A percentile compares a stretch with the other conserved stretches of the same genome.
phyloP scores from a whole-genome alignment of 2,888 invertebrate genomes.

The Sphinx pinastri region DNA sequence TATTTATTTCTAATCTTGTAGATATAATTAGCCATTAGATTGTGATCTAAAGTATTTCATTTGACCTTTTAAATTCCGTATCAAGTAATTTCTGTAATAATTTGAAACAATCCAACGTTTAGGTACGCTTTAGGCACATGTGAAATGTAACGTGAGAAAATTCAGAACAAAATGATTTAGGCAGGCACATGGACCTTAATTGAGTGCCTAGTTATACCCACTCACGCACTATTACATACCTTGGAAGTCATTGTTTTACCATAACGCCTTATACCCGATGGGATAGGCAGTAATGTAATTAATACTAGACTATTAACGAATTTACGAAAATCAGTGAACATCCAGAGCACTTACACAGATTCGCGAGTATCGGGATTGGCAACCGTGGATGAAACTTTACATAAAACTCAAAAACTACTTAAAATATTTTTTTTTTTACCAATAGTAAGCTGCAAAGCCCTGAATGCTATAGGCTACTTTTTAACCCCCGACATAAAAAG shows the following conservation, averaged over 20 bases:
- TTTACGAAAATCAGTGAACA: too few relatives aligned
- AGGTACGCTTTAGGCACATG: neutral
- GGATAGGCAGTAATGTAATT: neutral
- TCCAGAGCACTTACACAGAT: too few relatives aligned
- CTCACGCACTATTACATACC: neutral
- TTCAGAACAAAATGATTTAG: slow-evolving; percentile 8
- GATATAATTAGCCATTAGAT: neutral
- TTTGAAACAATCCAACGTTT: too few relatives aligned
- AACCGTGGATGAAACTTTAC: too few relatives aligned
- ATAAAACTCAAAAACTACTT: too few relatives aligned
- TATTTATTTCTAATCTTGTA: neutral
- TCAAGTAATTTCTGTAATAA: neutral
- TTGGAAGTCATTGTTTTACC: neutral
- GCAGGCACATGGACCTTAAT: neutral
- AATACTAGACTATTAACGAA: too few relatives aligned
- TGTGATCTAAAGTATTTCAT: neutral
- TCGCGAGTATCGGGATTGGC: too few relatives aligned
- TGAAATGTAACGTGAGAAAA: slow-evolving; percentile 7
- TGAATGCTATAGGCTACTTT: too few relatives aligned
- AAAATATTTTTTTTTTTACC: too few relatives aligned
- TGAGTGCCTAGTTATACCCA: neutral
- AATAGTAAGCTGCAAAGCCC: too few relatives aligned
- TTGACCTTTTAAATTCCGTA: slow-evolving; percentile 1
- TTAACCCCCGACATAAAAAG: too few relatives aligned
- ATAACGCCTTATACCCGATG: neutral